A percentile compares a stretch with the other conserved stretches of the same genome.
Evolutionary conservation across 2,113 vertebrate species (phyloP).

Genomic region (Mesitornis unicolor): DNA sequence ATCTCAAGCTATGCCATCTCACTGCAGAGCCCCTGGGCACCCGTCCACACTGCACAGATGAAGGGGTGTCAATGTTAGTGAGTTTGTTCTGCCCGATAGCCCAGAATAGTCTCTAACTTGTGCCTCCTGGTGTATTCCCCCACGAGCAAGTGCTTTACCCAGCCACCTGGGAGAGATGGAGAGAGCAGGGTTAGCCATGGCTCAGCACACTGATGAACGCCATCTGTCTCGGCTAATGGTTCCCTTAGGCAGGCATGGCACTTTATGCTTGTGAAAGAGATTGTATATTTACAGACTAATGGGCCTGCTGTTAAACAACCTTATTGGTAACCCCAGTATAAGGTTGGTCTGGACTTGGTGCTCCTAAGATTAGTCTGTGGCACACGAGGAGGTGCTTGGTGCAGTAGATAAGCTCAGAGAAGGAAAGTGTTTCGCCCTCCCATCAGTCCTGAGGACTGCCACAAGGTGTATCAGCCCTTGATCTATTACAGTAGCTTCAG

Average conservation of each 20-base stretch:
- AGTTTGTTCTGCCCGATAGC: neutral
- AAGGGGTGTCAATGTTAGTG: neutral
- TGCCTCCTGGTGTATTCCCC: neutral
- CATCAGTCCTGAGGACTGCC: neutral
- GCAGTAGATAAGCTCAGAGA: neutral
- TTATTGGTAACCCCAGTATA: neutral
- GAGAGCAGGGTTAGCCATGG: neutral
- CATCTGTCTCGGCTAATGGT: neutral
- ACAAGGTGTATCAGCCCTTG: neutral
- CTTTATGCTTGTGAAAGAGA: neutral
- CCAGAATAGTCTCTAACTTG: neutral
- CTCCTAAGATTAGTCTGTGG: neutral
- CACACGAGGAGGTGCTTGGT: neutral
- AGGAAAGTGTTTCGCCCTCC: neutral
- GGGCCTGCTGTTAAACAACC: neutral
- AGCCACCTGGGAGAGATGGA: neutral
- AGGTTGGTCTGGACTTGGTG: neutral
- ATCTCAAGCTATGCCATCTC: neutral
- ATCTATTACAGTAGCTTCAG: neutral
- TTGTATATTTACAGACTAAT: neutral
- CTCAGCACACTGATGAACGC: neutral
- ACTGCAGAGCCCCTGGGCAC: neutral
- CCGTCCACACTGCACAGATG: neutral
- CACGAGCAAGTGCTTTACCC: neutral
- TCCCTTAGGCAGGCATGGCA: neutral